Evolutionary conservation across 2,888 invertebrate species (phyloP).

Genomic region (Drosophila helvetica): DNA sequence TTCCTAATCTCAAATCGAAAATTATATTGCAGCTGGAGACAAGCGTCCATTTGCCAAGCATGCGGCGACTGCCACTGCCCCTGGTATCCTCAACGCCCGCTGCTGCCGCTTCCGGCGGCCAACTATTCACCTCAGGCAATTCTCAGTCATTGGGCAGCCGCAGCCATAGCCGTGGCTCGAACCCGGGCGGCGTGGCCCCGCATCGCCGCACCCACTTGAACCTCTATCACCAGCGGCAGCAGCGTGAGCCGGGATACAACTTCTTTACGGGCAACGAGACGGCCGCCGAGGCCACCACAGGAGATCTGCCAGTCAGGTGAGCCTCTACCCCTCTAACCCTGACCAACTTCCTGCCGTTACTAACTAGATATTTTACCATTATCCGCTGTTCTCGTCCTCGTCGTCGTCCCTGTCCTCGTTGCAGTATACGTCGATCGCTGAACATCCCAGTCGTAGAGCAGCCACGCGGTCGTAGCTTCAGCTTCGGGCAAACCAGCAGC

Average conservation of each 20-base stretch:
- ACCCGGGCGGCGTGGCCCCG: constrained; percentile 8
- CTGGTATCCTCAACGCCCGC: constrained; percentile 53
- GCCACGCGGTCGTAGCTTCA: constrained; percentile 8
- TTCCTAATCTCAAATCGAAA: neutral
- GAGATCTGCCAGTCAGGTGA: constrained; percentile 71
- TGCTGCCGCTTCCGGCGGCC: constrained; percentile 6
- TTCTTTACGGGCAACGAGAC: constrained; percentile 50
- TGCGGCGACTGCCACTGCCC: constrained; percentile 53
- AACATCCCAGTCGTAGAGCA: constrained; percentile 75
- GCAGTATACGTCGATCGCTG: constrained; percentile 79
- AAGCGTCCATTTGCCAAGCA: constrained; percentile 42
- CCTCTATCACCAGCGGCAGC: constrained; percentile 64
- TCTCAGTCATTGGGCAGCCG: constrained; percentile 1
- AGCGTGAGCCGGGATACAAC: constrained; percentile 76
- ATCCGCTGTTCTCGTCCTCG: constrained; percentile 1
- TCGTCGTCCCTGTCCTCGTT: constrained; percentile 9
- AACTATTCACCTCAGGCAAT: constrained; percentile 3
- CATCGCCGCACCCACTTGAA: constrained; percentile 59
- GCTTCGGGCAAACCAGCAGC: constrained; percentile 65
- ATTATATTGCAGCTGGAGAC: constrained; percentile 29
- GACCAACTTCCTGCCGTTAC: neutral
- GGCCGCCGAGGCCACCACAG: constrained; percentile 64
- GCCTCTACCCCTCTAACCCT: neutral
- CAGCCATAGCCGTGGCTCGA: neutral
- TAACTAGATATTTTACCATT: neutral